Evolutionary conservation across 2,797 vertebrate species (phyloP).

Genomic region (Hirundo rustica): DNA sequence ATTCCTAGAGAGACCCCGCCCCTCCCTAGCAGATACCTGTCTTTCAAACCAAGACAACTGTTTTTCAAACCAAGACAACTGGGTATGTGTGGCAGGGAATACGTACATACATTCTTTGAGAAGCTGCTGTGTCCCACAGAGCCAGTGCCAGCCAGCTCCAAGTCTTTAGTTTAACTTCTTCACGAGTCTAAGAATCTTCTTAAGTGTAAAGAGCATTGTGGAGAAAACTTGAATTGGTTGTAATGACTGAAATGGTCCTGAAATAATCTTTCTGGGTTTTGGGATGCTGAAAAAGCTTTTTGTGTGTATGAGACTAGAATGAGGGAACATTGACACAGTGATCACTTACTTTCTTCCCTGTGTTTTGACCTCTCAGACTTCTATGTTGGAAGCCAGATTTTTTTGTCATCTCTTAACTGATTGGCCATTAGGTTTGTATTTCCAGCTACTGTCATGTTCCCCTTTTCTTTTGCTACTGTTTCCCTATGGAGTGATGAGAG

Average conservation of each 20-base stretch:
- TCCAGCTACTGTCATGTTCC: not conserved
- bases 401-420: not conserved
- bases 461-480: not conserved
- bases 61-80: too few relatives aligned
- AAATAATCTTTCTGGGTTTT: not conserved
- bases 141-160: not conserved
- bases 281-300: not conserved
- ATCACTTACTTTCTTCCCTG: not conserved
- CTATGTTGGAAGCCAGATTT: not conserved
- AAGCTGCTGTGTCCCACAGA: not conserved
- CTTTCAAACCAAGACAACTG: too few relatives aligned
- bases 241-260: not conserved
- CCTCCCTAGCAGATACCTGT: too few relatives aligned
- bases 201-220: not conserved
- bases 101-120: not conserved
- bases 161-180: not conserved
- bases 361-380: not conserved
- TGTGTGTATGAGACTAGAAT: not conserved
- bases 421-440: not conserved
- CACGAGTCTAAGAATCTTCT: not conserved
- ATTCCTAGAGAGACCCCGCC: too few relatives aligned
- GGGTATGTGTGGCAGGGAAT: not conserved
- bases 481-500: not conserved
- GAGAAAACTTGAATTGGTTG: not conserved
- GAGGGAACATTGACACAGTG: not conserved